Evolutionary conservation across 2,888 invertebrate genomes (phyloP).

Genomic region (Pherbina coryleti): DNA sequence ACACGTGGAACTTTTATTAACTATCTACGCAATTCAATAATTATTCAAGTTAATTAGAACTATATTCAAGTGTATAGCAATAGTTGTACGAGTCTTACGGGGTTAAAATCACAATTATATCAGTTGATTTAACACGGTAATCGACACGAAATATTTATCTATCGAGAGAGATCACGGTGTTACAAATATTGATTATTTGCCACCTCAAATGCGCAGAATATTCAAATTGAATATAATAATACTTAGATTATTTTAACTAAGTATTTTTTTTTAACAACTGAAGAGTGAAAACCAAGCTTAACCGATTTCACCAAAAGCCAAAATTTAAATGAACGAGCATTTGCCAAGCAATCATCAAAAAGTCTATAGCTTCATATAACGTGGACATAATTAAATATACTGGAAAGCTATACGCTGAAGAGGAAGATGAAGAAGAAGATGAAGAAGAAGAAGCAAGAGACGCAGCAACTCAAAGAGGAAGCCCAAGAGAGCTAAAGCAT

Average conservation of each 20-base stretch:
- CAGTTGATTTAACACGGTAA: constrained; percentile 68
- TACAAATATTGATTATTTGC: constrained; percentile 63
- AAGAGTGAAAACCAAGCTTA: constrained; percentile 31
- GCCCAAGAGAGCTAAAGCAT: neutral
- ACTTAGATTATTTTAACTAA: neutral
- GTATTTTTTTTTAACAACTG: constrained; percentile 2
- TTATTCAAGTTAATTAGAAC: neutral
- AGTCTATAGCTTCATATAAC: neutral
- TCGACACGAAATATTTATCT: constrained; percentile 64
- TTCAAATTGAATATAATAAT: neutral
- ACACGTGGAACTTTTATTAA: neutral
- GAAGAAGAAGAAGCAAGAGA: too few species aligned
- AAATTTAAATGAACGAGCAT: constrained; percentile 53
- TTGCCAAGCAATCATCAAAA: neutral
- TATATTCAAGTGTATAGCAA: neutral
- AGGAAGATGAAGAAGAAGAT: neutral
- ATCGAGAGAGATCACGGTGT: constrained; percentile 68
- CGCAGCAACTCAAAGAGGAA: neutral
- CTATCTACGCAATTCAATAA: too few species aligned
- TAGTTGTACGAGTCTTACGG: constrained; percentile 67
- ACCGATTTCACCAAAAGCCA: constrained; percentile 47
- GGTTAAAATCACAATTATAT: constrained; percentile 64
- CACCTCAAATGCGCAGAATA: constrained; percentile 69
- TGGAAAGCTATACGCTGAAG: neutral
- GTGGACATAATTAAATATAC: neutral